Percentiles rank a stretch among this genome's conserved stretches.
phyloP scores from a whole-genome alignment of 2,797 vertebrate genomes.

The Leptodactylus fallax region DNA sequence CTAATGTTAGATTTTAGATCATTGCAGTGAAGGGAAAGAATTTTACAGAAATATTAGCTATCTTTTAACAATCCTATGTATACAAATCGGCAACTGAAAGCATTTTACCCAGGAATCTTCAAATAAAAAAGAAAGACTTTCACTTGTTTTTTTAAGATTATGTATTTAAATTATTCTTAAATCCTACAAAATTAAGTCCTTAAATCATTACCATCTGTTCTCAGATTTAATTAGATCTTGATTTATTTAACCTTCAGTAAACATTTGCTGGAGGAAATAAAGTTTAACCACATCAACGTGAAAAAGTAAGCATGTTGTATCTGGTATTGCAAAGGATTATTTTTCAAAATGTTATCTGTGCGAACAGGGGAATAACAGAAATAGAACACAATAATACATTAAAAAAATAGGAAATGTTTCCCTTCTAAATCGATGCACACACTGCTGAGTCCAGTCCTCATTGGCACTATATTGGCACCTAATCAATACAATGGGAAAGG shows the following conservation, averaged over 20 bases:
- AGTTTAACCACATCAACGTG: conserved; percentile 7
- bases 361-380: neutral
- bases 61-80: neutral
- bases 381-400: neutral
- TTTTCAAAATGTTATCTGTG: neutral
- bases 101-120: neutral
- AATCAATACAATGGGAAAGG: too few relatives aligned
- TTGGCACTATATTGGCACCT: neutral
- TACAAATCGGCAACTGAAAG: neutral
- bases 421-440: neutral
- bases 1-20: neutral
- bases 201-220: conserved; percentile 49
- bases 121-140: neutral
- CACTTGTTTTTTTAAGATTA: conserved; percentile 14
- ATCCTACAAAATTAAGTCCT: conserved; percentile 25
- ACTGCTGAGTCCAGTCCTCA: neutral
- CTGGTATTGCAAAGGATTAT: neutral
- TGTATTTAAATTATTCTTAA: conserved; percentile 19
- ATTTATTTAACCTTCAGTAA: conserved; percentile 47
- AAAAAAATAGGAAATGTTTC: neutral
- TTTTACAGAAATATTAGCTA: neutral
- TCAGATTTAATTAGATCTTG: conserved; percentile 15
- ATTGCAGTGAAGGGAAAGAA: neutral
- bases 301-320: neutral
- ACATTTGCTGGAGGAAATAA: conserved; percentile 33